Conservation (phyloP, 2,797 vertebrate species). For the Hoplostethus atlanticus region DNA sequence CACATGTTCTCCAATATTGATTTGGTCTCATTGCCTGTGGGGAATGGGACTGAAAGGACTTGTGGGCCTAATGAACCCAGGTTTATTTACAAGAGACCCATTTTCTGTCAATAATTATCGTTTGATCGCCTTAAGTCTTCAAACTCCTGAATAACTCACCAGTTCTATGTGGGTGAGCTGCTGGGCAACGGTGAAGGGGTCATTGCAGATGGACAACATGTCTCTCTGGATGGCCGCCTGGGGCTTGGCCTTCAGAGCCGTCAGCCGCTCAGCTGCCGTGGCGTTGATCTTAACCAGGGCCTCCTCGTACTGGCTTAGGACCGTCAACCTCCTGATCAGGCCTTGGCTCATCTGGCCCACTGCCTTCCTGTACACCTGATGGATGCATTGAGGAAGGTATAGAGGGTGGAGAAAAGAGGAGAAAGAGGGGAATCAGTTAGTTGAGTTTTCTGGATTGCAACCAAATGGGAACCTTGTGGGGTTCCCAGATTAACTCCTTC, state of each 20-base stretch:
- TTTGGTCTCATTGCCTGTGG: slow-evolving; percentile 8
- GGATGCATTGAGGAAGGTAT: neutral
- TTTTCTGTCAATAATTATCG: too few relatives aligned
- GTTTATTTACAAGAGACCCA: too few relatives aligned
- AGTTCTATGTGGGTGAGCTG: slow-evolving; percentile 97
- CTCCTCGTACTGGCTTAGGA: slow-evolving; percentile 94
- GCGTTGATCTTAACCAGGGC: slow-evolving; percentile 91
- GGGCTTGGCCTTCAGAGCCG: slow-evolving; percentile 90
- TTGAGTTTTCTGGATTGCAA: neutral
- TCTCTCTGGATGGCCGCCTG: slow-evolving; percentile 92
- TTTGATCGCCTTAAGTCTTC: too few relatives aligned
- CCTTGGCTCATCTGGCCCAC: slow-evolving; percentile 90
- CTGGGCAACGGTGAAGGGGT: slow-evolving; percentile 93
- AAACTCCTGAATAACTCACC: slow-evolving; percentile 68
- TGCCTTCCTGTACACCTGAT: slow-evolving; percentile 90
- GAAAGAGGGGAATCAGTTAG: neutral
- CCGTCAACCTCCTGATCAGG: slow-evolving; percentile 89
- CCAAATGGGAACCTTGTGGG: too few relatives aligned
- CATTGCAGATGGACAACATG: slow-evolving; percentile 91
- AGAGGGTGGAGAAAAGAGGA: neutral
- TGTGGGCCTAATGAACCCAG: neutral
- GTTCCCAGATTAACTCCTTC: too few relatives aligned
- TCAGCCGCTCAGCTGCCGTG: slow-evolving; percentile 87
- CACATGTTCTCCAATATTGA: slow-evolving; percentile 1
- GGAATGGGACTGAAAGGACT: neutral